Base-by-base conservation (phyloP, 2,888 invertebrate genomes). In the Lathronympha strigana region DNA sequence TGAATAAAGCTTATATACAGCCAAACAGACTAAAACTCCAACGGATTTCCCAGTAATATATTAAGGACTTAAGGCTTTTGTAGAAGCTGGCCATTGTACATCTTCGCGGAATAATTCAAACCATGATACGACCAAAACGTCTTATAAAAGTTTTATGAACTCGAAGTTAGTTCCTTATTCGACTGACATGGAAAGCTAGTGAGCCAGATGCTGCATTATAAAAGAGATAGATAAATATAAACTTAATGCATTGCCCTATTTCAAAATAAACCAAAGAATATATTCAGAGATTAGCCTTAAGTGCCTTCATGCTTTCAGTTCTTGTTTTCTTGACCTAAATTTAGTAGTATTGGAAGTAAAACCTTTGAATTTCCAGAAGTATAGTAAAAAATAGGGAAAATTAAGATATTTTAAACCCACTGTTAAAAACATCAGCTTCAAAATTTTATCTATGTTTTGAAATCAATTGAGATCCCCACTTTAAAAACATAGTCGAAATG, bases 71-170 rank as follows among this genome's bases (percentile, higher is more conserved):
- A 53, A 40, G 40, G 61, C 66, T 61, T 47, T 66, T 61, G 66
- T 66, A 61, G 61, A 54, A 66, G 54, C 64, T 54, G 45, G 66
- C 47, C 61, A 54, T 66, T 66, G 66, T 66, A 60, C 36, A 51
- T 60, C 60, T 66, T 61, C 31, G 38, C 38, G 21, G 61, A 66
- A 61, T 61, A 60, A 66, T 47, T 66, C 38, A 53, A 45, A 23
- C 25, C 28, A 31, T n/a, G 40, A 49, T 23, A 47, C 38, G 28
- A 17, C 61, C 43, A 61, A 36, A 63, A 66, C 9, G 55, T 19
- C 40, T 17, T 36, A 61, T 51, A 64, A 19, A 19, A 57, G 11
- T 11, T 47, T 11, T 5, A 8, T 15, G 3, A 11, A 15, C 5
- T 4, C n/a, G 13, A n/a, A 28, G 31, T 31, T 43, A 19, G 28